Base-by-base conservation (phyloP, 2,888 invertebrate species). In the Limnephilus lunatus region DNA sequence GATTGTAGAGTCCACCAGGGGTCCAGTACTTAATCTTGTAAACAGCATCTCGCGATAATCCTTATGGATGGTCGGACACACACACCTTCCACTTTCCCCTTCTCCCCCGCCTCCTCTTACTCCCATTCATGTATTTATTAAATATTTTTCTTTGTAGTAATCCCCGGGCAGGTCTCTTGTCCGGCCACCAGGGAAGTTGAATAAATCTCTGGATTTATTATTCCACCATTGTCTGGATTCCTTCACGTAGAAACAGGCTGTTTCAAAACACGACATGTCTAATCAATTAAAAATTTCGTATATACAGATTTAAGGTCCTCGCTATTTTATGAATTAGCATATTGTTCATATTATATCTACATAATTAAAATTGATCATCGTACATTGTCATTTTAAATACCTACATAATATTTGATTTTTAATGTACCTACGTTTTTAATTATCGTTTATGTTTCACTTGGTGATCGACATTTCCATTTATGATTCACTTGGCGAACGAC, bases 151-250 rank as follows among this genome's bases (percentile, higher is more conserved):
- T 87, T 86, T 31, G 31, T 87, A 35, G 53, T 87, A 87, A 87
- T 87, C 87, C 87, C 68, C 32, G 30, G 11, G 31, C 53, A 39
- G 53, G 87, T 15, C 53, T 81, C 89, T n/a, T 88, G 35, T 81
- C 85, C 83, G 92, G 83, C 92, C 92, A 91, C 91, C 92, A 90
- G 87, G 89, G 92, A 92, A 80, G 92, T 81, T 32, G 87, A 48
- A 92, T 91, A 92, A 92, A 92, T 87, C 92, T 90, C 89, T 32
- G 39, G 91, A 92, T 92, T 92, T 91, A 92, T 92, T 87, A 83
- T 89, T 89, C 85, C 91, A 35, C 82, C 32, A 35, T 39, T 81
- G 81, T 91, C 48, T 32, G 81, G 19, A 87, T 91, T 48, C 48
- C 25, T 88, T 88, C 39, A 44, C 44, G 35, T 48, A 25, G 48